These are phyloP conservation scores for Belgica antarctica DNA, from an alignment of 2,888 invertebrate species.

Conservation along the genomic window DNA sequence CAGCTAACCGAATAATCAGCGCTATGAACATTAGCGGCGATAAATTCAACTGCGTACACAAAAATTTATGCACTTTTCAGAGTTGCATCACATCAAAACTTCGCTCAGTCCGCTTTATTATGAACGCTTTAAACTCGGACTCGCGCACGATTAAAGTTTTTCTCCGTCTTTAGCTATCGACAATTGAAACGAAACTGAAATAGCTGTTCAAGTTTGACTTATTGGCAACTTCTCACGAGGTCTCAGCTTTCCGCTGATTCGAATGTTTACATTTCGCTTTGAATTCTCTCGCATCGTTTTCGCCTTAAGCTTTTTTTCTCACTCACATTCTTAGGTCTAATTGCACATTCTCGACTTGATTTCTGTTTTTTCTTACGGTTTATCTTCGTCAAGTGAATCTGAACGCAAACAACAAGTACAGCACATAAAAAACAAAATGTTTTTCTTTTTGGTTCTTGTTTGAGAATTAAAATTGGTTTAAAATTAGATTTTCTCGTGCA, in stretches of 20 bases:
- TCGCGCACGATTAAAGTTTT: background rate
- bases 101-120: background rate
- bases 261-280: conserved; percentile 12
- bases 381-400: too few species aligned
- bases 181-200: background rate
- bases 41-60: background rate
- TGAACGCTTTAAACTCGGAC: conserved; percentile 13
- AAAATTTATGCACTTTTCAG: background rate
- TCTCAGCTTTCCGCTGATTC: background rate
- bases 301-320: background rate
- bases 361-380: background rate
- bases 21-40: background rate
- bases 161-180: background rate
- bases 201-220: too few species aligned
- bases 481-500: too few species aligned
- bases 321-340: too few species aligned
- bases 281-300: conserved; percentile 4
- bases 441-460: conserved; percentile 9
- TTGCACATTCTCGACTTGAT: background rate
- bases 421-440: background rate
- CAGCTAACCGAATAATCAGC: too few species aligned
- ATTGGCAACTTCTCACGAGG: conserved; percentile 20
- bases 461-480: background rate
- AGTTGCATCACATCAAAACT: background rate
- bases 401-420: too few species aligned